Evolutionary conservation across 2,113 vertebrate species (phyloP).

Genomic region (Eulacestoma nigropectus): DNA sequence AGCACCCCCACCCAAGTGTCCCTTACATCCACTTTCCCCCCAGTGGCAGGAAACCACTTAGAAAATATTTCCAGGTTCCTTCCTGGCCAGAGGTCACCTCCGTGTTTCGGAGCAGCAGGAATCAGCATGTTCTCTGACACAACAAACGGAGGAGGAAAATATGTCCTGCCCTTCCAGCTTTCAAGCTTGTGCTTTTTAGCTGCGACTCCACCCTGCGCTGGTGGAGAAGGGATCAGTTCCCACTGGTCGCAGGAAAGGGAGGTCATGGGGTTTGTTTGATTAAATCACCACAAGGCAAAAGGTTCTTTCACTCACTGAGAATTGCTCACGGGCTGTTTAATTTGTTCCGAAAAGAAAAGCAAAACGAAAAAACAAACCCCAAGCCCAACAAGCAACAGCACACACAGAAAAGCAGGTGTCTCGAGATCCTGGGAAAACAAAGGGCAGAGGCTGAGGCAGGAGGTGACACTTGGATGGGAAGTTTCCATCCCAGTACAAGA

Average conservation of each 20-base stretch:
- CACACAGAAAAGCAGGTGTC: constrained; percentile 4
- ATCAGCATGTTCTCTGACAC: constrained; percentile 32
- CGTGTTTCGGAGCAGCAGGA: constrained; percentile 4
- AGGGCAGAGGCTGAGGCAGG: neutral
- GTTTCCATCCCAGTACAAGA: neutral
- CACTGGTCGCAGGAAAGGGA: constrained; percentile 40
- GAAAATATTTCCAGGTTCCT: constrained; percentile 54
- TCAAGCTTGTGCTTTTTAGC: neutral
- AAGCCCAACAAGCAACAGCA: neutral
- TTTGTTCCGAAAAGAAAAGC: neutral
- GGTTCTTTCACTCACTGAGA: neutral
- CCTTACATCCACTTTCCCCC: neutral
- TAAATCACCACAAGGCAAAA: constrained; percentile 32
- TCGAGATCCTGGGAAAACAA: neutral
- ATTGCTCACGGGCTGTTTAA: neutral
- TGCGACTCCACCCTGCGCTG: constrained; percentile 22
- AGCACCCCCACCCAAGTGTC: neutral
- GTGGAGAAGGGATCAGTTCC: constrained; percentile 20
- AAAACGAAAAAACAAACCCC: neutral
- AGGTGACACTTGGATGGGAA: neutral
- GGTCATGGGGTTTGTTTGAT: constrained; percentile 53
- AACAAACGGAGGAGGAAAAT: constrained; percentile 25
- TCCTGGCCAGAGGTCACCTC: constrained; percentile 34
- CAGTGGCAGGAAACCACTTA: neutral
- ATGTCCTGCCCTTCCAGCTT: constrained; percentile 26